Base-by-base conservation (phyloP, 2,888 invertebrate genomes). In the Caenorhabditis sp. region DNA sequence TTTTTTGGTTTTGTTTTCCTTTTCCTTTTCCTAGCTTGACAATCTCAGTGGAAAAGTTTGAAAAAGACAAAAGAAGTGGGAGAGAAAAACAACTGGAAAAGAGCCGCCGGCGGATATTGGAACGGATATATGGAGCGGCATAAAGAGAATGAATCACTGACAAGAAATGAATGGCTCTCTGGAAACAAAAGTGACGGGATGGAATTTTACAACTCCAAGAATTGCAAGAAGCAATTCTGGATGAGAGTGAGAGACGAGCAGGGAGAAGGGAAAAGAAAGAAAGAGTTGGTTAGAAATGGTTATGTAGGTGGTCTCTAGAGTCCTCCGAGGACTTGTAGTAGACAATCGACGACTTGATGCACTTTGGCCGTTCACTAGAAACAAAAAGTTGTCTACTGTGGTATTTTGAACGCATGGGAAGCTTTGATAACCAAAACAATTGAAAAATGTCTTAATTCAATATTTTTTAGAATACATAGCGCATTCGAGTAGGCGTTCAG, bases 231-330 rank as follows among this genome's bases (percentile, higher is more conserved):
- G 35, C 20, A 8, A 2, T 3, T 15, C 15, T 47, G 67, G 47
- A 61, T 67, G 60, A n/a, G n/a, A n/a, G n/a, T n/a, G n/a, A n/a
- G n/a, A n/a, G n/a, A n/a, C n/a, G n/a, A n/a, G n/a, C n/a, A n/a
- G n/a, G n/a, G n/a, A n/a, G n/a, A n/a, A n/a, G n/a, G 60, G 20
- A 32, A 62, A 53, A 58, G 28, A 28, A 40, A 32, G 4, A 9
- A 53, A 28, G 55, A 77, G 68, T 77, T 44, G 55, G 62, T 74
- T 74, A 65, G 72, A 55, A 72, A 72, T 64, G 47, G 32, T 72
- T 64, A 62, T 62, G 53, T 62, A 72, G 56, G 72, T 67, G 74
- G 74, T 74, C 65, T 56, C 56, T 51, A n/a, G 51, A 51, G 58
- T 64, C 72, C 64, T n/a, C 28, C 5, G 22, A 64, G 58, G 60